Base-by-base conservation (phyloP, 1,140 invertebrate genomes). In the Lordiphosa collinella region DNA sequence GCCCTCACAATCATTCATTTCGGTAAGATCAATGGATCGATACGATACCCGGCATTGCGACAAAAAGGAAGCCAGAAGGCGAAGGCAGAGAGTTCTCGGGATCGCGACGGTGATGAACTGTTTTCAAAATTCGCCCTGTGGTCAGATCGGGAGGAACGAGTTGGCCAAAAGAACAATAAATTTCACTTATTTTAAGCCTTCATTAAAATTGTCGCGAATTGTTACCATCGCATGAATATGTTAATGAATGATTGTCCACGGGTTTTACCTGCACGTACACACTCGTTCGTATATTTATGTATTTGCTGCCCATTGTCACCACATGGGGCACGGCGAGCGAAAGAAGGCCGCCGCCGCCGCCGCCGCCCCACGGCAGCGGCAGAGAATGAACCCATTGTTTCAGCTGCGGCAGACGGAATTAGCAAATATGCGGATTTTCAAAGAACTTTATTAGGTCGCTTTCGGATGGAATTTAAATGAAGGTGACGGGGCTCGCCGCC, bases 11-110 rank as follows among this genome's bases (percentile, higher is more conserved):
- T 82, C 78, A 84, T 82, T 82, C 72, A 84, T 84, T 82, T 82
- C 78, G 78, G 78, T 84, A 60, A 82, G 78, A 82, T 82, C 79
- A 82, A 82, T 82, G 78, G 66, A 69, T 78, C 72, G 79, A 84
- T 78, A 73, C 68, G 41, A 82, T 73, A 68, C 60, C 68, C 44
- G 43, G 53, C 55, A 60, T 54, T 61, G 78, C 53, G 64, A 78
- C 76, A 84, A 71, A 82, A 76, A 71, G 64, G 51, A 71, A 66
- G 35, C 54, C 59, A 46, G 11, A 59, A 55, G 40, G 40, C 50
- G 10, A 52, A 55, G 67, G 41, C 46, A 65, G 35, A 31, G 34
- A 40, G 31, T 38, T 41, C 36, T 36, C 35, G 58, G 22, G 44
- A 49, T 60, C 44, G 34, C 44, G 34, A 37, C 64, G 41, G 55